These are phyloP conservation scores for Novumbra hubbsi DNA, from an alignment of 2,797 vertebrate species.

Conservation along the genomic window DNA sequence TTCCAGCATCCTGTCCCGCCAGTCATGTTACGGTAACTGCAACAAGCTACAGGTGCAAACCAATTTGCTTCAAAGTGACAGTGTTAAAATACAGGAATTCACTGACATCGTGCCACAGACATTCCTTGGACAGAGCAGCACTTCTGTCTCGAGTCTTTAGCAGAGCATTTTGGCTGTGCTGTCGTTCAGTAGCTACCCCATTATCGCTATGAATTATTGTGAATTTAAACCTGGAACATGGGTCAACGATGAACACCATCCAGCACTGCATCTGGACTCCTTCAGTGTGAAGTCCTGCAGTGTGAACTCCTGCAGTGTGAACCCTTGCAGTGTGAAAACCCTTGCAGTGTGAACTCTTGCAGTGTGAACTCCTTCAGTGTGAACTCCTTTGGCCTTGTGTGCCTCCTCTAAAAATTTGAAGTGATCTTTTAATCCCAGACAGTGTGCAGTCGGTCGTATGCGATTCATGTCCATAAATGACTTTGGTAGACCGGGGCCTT, in stretches of 20 bases:
- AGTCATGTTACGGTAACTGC: slow-evolving; percentile 24
- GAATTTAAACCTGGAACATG: background rate
- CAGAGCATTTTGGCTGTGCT: background rate
- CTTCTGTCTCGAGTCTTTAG: slow-evolving; percentile 10
- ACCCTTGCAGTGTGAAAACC: no score
- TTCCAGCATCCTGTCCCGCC: slow-evolving; percentile 17
- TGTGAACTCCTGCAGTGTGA: no score
- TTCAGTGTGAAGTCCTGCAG: background rate
- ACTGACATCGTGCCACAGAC: slow-evolving; percentile 23
- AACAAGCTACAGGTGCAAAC: slow-evolving; percentile 59
- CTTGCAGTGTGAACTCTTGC: no score
- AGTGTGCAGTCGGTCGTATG: background rate
- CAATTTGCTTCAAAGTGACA: slow-evolving; percentile 51
- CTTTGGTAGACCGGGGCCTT: slow-evolving; percentile 34
- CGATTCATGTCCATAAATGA: background rate
- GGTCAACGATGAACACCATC: background rate
- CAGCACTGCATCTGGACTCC: background rate
- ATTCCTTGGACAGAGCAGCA: slow-evolving; percentile 29
- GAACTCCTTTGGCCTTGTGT: background rate
- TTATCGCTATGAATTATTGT: slow-evolving; percentile 14
- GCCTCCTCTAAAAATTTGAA: background rate
- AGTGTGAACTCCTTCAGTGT: no score
- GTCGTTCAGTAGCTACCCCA: slow-evolving; percentile 8
- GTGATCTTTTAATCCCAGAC: background rate
- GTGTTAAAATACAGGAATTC: slow-evolving; percentile 65